Percentiles rank a stretch among this genome's conserved stretches.
Conservation (phyloP, 2,888 invertebrate species). For the Drosophila tripunctata region DNA sequence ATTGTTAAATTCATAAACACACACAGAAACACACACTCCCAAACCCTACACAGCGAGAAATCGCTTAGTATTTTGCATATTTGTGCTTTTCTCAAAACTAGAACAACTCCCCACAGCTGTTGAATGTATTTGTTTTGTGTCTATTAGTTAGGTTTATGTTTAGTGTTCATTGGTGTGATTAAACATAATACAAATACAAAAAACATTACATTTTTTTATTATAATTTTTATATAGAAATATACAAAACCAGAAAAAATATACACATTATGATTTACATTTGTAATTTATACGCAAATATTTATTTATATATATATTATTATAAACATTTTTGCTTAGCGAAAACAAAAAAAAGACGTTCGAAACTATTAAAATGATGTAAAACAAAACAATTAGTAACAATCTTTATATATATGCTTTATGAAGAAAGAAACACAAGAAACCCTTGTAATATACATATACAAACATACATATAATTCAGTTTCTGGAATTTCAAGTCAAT, state of each 20-base stretch:
- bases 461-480: constrained; percentile 51
- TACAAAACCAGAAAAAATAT: constrained; percentile 29
- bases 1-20: constrained; percentile 39
- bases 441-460: constrained; percentile 46
- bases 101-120: constrained; percentile 30
- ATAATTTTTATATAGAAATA: constrained; percentile 64
- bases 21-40: constrained; percentile 23
- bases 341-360: constrained; percentile 47
- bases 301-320: constrained; percentile 53
- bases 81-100: constrained; percentile 21
- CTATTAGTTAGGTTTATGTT: constrained; percentile 60
- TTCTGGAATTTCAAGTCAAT: constrained; percentile 25
- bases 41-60: constrained; percentile 39
- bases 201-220: constrained; percentile 53
- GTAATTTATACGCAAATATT: constrained; percentile 44
- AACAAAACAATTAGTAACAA: constrained; percentile 21
- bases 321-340: constrained; percentile 73
- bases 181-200: no score
- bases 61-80: constrained; percentile 46
- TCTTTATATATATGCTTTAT: constrained; percentile 31
- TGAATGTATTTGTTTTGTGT: constrained; percentile 52
- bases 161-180: constrained; percentile 78
- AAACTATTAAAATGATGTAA: constrained; percentile 23
- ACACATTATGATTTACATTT: constrained; percentile 49
- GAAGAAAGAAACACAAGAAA: constrained; percentile 31